A percentile compares a stretch with the other conserved stretches of the same genome.
phyloP scores from a whole-genome alignment of 64 coral and sea anemone genomes.

The Stichodactyla helianthus region DNA sequence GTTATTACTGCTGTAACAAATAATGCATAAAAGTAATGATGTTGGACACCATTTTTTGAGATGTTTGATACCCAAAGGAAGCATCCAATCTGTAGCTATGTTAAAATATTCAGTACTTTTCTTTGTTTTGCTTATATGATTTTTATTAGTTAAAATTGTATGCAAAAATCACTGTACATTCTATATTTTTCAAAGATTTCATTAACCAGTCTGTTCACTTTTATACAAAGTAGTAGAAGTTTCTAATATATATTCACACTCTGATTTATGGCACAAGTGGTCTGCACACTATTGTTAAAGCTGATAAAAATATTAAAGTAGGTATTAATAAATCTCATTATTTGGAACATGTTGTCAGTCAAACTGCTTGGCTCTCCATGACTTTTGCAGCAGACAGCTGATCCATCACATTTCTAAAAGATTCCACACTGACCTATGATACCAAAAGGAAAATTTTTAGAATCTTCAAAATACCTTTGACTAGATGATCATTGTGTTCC shows the following conservation, averaged over 20 bases:
- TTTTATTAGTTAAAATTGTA: not conserved
- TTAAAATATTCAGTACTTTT: not conserved
- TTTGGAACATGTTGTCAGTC: not conserved
- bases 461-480: too few relatives aligned
- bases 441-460: not conserved
- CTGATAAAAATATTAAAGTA: not conserved
- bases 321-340: not conserved
- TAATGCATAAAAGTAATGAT: too few relatives aligned
- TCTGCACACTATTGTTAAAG: too few relatives aligned
- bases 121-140: not conserved
- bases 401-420: slow-evolving; percentile 89
- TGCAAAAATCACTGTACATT: slow-evolving; percentile 2
- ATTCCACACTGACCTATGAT: slow-evolving; percentile 81
- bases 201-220: too few relatives aligned
- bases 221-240: too few relatives aligned
- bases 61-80: too few relatives aligned
- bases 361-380: slow-evolving; percentile 55
- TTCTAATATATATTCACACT: too few relatives aligned
- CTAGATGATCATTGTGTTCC: too few relatives aligned
- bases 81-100: too few relatives aligned
- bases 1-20: too few relatives aligned
- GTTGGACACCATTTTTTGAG: too few relatives aligned
- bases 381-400: slow-evolving; percentile 73
- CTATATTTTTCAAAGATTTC: not conserved
- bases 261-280: too few relatives aligned